phyloP scores from a whole-genome alignment of 2,113 vertebrate species.

The Pipra filicauda region DNA sequence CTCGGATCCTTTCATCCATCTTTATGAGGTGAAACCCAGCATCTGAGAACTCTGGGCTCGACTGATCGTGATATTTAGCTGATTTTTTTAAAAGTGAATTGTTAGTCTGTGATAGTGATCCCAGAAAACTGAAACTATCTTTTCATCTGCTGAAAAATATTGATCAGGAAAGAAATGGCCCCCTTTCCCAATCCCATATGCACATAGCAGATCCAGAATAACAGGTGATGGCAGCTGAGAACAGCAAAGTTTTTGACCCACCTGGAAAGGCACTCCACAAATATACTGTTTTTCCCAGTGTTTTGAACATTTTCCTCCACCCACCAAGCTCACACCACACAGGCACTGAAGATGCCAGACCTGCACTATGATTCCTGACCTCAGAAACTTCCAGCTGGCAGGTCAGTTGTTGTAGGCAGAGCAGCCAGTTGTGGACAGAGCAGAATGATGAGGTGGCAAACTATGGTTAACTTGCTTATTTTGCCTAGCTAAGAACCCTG shows the following conservation, averaged over 20 bases:
- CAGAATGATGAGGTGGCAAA: background rate
- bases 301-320: background rate
- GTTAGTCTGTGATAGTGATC: background rate
- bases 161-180: background rate
- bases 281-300: background rate
- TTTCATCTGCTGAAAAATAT: background rate
- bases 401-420: background rate
- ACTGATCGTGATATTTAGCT: background rate
- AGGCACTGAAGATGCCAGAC: background rate
- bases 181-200: background rate
- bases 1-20: background rate
- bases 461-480: background rate
- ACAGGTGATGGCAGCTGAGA: background rate
- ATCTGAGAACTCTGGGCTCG: background rate
- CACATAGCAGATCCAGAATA: background rate
- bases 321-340: rapidly evolving
- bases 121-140: background rate
- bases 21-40: background rate
- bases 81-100: background rate
- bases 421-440: background rate
- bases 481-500: background rate
- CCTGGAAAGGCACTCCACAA: background rate
- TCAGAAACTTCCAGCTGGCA: background rate
- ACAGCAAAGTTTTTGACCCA: background rate
- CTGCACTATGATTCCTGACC: background rate